Evolutionary conservation across 2,888 invertebrate genomes (phyloP), one percentile per base, ranked within the genome.

Genomic region (Apodemia hepburni): DNA sequence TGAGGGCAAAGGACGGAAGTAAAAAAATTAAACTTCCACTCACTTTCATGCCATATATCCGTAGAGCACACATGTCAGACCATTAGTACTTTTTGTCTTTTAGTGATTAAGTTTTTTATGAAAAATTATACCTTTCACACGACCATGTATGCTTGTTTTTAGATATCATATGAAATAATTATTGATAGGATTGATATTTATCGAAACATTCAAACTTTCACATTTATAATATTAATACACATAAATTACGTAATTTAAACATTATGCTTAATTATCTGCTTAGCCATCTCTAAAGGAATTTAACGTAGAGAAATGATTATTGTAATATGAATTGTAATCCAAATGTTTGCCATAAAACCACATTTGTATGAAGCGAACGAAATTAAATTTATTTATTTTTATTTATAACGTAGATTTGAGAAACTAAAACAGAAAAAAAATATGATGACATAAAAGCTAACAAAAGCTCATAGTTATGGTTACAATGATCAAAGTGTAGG

Each of bases 1-100:
- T 80, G 81, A 85, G 83, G 85, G 82, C 84, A 86, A 75, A 90
- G 91, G 91, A 90, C 89, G 91, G 90, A 91, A 90, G 81, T 88
- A 84, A 88, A 90, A 79, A 89, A 88, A 82, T 74, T 76, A 76
- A 78, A 81, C 81, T 80, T 77, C 81, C 81, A 87, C 82, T 87
- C 86, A 87, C 88, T 90, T 89, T 89, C 86, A 81, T 82, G 80
- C 66, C 70, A 69, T 82, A 80, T 83, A 82, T 83, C 84, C 78
- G 76, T 72, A 71, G 69, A 70, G 75, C 76, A 79, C 88, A 87
- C 80, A 87, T 87, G 89, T 68, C 57, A 65, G 63, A 63, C 62
- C 65, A 65, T 62, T 65, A 65, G 49, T 64, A 61, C 64, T 67
- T 65, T 68, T 65, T 67, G 64, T 61, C 57, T 35, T 47, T 59